Conservation (phyloP, 2,888 invertebrate genomes). For the Charanyca ferruginea region DNA sequence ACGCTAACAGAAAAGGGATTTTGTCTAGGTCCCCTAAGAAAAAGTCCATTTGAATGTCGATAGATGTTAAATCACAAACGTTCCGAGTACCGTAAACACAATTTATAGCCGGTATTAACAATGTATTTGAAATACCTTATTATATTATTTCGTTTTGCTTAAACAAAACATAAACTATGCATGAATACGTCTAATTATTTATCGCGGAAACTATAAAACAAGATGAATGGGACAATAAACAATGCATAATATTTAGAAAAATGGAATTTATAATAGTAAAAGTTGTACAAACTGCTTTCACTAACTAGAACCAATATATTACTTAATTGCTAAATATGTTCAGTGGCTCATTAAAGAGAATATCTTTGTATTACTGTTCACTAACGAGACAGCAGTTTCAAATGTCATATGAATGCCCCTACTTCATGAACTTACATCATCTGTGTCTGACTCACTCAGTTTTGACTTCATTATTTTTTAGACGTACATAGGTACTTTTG, state of each 20-base stretch:
- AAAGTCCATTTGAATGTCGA: conserved; percentile 20
- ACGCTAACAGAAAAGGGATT: no score
- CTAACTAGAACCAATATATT: conserved; percentile 63
- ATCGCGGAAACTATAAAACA: conserved; percentile 62
- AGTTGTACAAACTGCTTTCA: conserved; percentile 65
- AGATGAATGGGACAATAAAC: conserved; percentile 65
- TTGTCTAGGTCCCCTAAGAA: no score
- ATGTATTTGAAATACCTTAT: conserved; percentile 36
- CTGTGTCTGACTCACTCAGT: conserved; percentile 63
- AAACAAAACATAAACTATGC: conserved; percentile 60
- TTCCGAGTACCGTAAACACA: conserved; percentile 51
- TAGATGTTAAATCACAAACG: conserved; percentile 43
- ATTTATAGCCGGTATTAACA: conserved; percentile 45
- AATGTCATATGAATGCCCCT: conserved; percentile 49
- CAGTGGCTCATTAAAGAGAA: conserved; percentile 62
- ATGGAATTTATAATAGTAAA: conserved; percentile 57
- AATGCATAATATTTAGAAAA: conserved; percentile 61
- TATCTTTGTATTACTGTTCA: conserved; percentile 63
- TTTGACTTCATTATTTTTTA: conserved; percentile 60
- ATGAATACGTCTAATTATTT: conserved; percentile 58
- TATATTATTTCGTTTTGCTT: conserved; percentile 45
- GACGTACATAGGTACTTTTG: conserved; percentile 2
- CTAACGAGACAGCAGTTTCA: conserved; percentile 69
- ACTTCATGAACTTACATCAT: conserved; percentile 66
- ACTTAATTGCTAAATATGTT: conserved; percentile 66